Base-by-base conservation (phyloP, 1,140 invertebrate genomes). In the Pogonognathellus flavescens region DNA sequence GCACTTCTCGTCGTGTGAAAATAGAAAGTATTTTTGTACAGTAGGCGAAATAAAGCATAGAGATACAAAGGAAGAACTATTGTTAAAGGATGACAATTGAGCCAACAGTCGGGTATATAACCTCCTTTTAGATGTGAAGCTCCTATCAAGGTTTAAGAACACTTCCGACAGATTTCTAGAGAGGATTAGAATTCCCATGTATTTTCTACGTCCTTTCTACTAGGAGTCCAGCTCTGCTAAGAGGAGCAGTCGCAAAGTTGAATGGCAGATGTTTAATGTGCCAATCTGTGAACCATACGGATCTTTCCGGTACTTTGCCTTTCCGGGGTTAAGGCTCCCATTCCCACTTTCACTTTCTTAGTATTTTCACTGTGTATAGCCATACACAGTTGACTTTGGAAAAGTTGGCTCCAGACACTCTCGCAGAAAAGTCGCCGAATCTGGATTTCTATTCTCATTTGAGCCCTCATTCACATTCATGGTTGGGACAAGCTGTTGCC, bases 211-310 rank as follows among this genome's bases (percentile, higher is more conserved):
- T 6, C 31, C 31, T 41, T 41, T 41, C 9, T 20, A 0, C 9
- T 20, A 0, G 20, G 22, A 66, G 60, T 66, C 25, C 20, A 66
- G 20, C 10, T 66, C 1, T 18, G 22, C 31, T 41, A 41, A 31
- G 22, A 66, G 60, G n/a, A 66, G 80, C 49, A n/a, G 50, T 55
- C 7, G 50, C 18, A 53, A 81, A 55, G 80, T 25, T 53, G 53
- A 81, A 81, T 81, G 80, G 52, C 80, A 81, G 53, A 53, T 81
- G 80, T 57, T 81, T 55, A 81, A 81, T 81, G 80, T 81, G 80
- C 80, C 55, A 81, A 81, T 81, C 80, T 81, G 80, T 81, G 80
- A 81, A 81, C 80, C 80, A 81, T 22, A 59, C 14, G 80, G 55
- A 81, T 81, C 80, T 81, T 81, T 81, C 80, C 80, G 80, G 80